A percentile compares a stretch with the other conserved stretches of the same genome.
These are phyloP conservation scores for Vespertilio murinus DNA, from an alignment of 2,797 vertebrate genomes.

Conservation along the genomic window DNA sequence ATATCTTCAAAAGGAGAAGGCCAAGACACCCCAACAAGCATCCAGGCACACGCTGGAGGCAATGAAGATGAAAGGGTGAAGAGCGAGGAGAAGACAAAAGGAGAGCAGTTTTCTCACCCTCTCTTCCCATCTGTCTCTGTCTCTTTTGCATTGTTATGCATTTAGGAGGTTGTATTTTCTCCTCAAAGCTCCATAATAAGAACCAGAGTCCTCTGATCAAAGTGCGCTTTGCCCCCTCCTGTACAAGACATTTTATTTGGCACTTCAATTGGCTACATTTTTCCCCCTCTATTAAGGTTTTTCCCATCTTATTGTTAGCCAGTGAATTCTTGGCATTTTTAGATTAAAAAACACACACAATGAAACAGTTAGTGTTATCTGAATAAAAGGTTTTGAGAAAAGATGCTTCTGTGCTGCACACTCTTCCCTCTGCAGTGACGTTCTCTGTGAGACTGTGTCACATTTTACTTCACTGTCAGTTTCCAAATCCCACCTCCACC, in stretches of 20 bases:
- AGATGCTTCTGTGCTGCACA: not conserved
- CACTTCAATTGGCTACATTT: not conserved
- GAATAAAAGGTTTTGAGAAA: conserved; percentile 61
- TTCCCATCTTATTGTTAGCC: conserved; percentile 23
- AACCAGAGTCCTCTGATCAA: not conserved
- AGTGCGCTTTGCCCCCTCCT: not conserved
- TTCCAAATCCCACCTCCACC: not conserved
- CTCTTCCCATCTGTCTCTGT: not conserved
- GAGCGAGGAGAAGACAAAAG: not conserved
- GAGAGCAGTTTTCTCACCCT: too few species aligned
- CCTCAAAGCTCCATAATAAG: not conserved
- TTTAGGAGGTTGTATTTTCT: not conserved
- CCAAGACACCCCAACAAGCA: not conserved
- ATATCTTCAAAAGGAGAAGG: conserved; percentile 13
- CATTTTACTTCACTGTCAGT: not conserved
- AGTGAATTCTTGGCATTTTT: conserved; percentile 49
- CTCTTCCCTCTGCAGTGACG: not conserved
- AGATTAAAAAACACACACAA: conserved; percentile 59
- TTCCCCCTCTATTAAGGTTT: not conserved
- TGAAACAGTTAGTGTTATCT: conserved; percentile 37
- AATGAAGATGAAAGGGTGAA: conserved; percentile 23
- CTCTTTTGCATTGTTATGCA: not conserved
- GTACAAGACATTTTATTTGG: not conserved
- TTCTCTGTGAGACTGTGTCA: not conserved
- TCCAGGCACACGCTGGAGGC: not conserved